Conservation (phyloP, 2,113 vertebrate genomes). For the Chiloscyllium plagiosum region DNA sequence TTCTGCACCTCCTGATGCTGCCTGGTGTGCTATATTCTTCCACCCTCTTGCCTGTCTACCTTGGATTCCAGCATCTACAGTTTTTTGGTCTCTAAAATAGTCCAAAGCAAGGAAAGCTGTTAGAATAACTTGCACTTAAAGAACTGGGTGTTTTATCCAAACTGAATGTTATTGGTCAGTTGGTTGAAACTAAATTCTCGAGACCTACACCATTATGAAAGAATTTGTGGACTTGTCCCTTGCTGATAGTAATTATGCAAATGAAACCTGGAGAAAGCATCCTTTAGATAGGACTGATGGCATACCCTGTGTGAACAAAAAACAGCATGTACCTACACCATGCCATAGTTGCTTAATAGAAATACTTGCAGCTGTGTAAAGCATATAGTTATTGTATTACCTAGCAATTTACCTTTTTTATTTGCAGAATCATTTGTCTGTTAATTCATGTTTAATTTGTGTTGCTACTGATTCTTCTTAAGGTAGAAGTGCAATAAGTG, state of each 20-base stretch:
- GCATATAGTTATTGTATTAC: neutral
- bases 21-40: no score
- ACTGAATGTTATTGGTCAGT: neutral
- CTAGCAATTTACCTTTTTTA: neutral
- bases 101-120: no score
- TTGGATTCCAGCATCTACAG: no score
- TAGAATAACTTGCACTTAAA: no score
- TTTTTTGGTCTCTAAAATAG: no score
- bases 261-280: neutral
- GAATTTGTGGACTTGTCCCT: neutral
- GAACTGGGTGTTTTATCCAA: no score
- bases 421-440: neutral
- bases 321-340: neutral
- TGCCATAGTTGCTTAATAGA: neutral
- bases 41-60: no score
- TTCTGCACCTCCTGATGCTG: no score
- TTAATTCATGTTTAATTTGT: neutral
- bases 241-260: neutral
- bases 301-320: neutral
- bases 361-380: neutral
- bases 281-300: neutral
- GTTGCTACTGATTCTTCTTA: neutral
- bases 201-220: neutral
- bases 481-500: neutral
- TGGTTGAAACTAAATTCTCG: neutral